phyloP scores from a whole-genome alignment of 2,113 vertebrate species.

The Spea multiplicata region DNA sequence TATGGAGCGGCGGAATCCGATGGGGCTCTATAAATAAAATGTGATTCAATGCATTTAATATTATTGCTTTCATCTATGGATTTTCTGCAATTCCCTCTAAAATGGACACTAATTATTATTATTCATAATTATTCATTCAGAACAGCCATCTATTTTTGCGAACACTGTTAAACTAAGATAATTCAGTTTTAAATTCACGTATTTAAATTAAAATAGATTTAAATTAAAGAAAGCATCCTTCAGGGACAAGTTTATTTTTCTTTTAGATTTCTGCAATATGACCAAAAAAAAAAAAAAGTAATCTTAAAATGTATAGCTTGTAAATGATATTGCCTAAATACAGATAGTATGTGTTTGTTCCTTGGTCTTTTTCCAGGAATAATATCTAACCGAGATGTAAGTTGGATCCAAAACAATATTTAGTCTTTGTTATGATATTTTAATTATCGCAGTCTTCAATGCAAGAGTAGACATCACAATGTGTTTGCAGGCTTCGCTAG shows the following conservation, averaged over 20 bases:
- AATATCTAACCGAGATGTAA: conserved; percentile 10
- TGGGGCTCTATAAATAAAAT: too few species aligned
- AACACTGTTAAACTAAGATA: too few species aligned
- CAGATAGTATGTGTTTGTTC: not conserved
- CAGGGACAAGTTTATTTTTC: not conserved
- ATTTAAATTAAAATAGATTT: too few species aligned
- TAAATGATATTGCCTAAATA: conserved; percentile 9
- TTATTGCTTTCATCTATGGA: too few species aligned
- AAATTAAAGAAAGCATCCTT: too few species aligned
- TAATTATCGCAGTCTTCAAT: conserved; percentile 34
- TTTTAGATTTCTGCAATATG: not conserved
- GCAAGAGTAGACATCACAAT: conserved; percentile 21
- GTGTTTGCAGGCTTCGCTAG: conserved; percentile 18
- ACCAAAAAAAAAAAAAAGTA: not conserved
- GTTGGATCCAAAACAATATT: conserved; percentile 29
- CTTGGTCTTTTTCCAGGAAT: conserved; percentile 22
- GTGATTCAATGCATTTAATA: too few species aligned
- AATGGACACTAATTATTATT: too few species aligned
- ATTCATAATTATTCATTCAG: too few species aligned
- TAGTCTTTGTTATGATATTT: conserved; percentile 40
- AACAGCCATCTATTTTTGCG: too few species aligned
- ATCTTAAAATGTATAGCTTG: conserved; percentile 2
- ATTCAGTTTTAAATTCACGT: too few species aligned
- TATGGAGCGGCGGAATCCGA: too few species aligned
- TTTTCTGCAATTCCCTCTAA: too few species aligned